Base-by-base conservation (phyloP, 2,888 invertebrate species). In the Aphrophora alni region DNA sequence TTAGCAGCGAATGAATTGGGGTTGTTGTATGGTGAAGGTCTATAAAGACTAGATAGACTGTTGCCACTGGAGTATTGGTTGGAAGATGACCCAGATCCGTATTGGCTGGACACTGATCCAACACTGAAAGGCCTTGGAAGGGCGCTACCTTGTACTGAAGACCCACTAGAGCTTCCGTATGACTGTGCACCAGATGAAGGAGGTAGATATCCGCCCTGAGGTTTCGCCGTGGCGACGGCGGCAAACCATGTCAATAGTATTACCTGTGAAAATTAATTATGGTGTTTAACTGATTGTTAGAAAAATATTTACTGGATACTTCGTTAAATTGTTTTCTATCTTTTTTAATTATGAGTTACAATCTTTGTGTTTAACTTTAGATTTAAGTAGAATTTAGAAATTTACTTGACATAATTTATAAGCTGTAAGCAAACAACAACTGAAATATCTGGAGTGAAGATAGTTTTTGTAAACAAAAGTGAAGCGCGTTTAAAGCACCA, bases 41-140 rank as follows among this genome's bases (percentile, higher is more conserved):
- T 59, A 21, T 59, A 59, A 4, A 59, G 59, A 21, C 59, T 59
- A 10, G 59, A n/a, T 2, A 59, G 21, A 10, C 59, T 59, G 59
- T 14, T 59, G 21, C 44, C 44, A 59, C 59, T 59, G 14, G 59
- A n/a, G 44, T 44, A 44, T 44, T 44, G 44, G 44, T 17, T 44
- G 14, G 44, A 44, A 14, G 44, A 44, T 17, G 44, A 44, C 2
- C 44, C 14, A 12, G 44, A 44, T 12, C 44, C 44, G 59, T 59
- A 59, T 59, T 59, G 59, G 10, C 59, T 21, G 59, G 59, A 59
- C 12, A 3, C 21, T 2, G n/a, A 21, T 59, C 21, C 59, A n/a
- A 79, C 74, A 12, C 44, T 44, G 38, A 79, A 79, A 59, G 17
- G 28, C 68, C 73, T 73, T 26, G 78, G 78, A 14, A 79, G 78